Conservation (phyloP, 2,888 invertebrate species). For the Silvanus unidentatus region DNA sequence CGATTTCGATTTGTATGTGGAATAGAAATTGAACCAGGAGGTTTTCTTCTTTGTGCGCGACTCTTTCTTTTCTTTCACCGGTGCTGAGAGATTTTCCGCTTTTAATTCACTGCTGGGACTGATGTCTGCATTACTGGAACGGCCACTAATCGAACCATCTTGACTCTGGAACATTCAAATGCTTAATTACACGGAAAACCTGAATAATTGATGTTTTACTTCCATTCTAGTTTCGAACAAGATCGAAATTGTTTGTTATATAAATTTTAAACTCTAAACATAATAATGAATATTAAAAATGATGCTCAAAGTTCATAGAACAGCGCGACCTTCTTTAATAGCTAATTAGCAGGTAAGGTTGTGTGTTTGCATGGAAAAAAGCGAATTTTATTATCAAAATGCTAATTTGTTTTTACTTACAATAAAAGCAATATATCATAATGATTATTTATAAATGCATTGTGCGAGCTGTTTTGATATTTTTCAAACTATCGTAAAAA, state of each 20-base stretch:
- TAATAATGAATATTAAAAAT: no score
- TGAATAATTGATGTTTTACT: neutral
- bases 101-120: conserved; percentile 28
- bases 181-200: conserved; percentile 4
- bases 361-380: no score
- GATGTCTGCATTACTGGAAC: conserved; percentile 25
- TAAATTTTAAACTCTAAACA: no score
- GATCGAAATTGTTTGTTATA: neutral
- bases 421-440: no score
- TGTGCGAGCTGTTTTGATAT: no score
- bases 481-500: no score
- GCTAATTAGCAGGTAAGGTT: no score
- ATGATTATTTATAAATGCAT: no score
- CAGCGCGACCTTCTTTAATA: no score
- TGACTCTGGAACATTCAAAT: conserved; percentile 26
- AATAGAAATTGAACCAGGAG: conserved; percentile 83
- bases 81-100: conserved; percentile 28
- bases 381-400: no score
- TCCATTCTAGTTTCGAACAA: neutral
- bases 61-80: conserved; percentile 36
- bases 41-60: conserved; percentile 66
- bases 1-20: conserved; percentile 89
- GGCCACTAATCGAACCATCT: conserved; percentile 30
- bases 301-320: no score
- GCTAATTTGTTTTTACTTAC: no score